A percentile compares a stretch with the other conserved stretches of the same genome.
These are phyloP conservation scores for Eudyptes chrysolophus DNA, from an alignment of 2,113 vertebrate species.

Conservation along the genomic window DNA sequence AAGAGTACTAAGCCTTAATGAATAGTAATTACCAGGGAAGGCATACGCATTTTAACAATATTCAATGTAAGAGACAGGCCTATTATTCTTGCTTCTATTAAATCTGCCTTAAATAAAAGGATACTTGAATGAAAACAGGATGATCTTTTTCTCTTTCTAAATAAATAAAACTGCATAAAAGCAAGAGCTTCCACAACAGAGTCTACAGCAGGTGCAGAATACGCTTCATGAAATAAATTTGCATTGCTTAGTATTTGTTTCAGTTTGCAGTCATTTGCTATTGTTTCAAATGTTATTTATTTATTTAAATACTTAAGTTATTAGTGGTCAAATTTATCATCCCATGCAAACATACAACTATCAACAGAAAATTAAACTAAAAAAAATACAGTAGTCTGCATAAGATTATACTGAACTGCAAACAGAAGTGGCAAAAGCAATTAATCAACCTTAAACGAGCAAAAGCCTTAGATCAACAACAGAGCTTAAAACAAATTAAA, in stretches of 20 bases:
- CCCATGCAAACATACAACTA: not conserved
- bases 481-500: conserved; percentile 14
- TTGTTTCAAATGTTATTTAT: conserved; percentile 40
- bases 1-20: not conserved
- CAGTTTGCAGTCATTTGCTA: not conserved
- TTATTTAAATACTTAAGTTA: conserved; percentile 29
- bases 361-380: conserved; percentile 3
- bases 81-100: conserved; percentile 18
- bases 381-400: not conserved
- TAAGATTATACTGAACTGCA: conserved; percentile 39
- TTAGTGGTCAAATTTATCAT: conserved; percentile 26
- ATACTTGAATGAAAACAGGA: not conserved
- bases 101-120: not conserved
- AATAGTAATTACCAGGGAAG: not conserved
- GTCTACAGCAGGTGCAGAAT: not conserved
- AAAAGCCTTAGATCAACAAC: conserved; percentile 51
- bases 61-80: not conserved
- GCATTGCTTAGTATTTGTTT: not conserved
- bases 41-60: not conserved
- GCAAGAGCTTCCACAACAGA: not conserved
- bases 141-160: not conserved
- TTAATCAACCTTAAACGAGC: conserved; percentile 30
- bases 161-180: not conserved
- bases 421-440: conserved; percentile 50
- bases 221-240: not conserved